phyloP scores from a whole-genome alignment of 2,888 invertebrate genomes.

The Meteorus cinctellus region DNA sequence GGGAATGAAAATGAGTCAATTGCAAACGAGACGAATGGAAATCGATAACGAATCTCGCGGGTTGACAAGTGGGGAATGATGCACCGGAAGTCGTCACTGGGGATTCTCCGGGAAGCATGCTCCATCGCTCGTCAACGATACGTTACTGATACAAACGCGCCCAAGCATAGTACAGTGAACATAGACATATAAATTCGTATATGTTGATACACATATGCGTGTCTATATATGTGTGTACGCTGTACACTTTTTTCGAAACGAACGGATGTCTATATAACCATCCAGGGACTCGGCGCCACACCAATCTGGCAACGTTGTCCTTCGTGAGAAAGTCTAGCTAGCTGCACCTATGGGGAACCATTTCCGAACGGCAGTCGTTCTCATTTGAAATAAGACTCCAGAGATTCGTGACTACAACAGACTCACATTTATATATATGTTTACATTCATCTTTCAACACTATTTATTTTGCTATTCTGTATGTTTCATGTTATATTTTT shows the following conservation, averaged over 20 bases:
- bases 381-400: conserved; percentile 28
- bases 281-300: conserved; percentile 19
- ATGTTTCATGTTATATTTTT: not conserved
- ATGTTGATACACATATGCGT: conserved; percentile 2
- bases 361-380: conserved; percentile 34
- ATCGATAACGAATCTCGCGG: conserved; percentile 39
- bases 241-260: conserved; percentile 25
- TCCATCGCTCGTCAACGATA: conserved; percentile 36
- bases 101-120: conserved; percentile 39
- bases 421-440: not conserved
- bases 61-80: conserved; percentile 27
- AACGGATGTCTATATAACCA: conserved; percentile 29
- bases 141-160: conserved; percentile 35
- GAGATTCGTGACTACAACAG: conserved; percentile 9
- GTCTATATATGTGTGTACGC: not conserved
- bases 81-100: conserved; percentile 39
- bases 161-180: not conserved
- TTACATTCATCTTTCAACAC: not conserved
- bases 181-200: not conserved
- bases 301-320: conserved; percentile 33
- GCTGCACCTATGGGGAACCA: conserved; percentile 28
- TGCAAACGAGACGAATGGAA: conserved; percentile 17
- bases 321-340: conserved; percentile 18
- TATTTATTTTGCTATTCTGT: not conserved
- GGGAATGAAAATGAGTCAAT: conserved; percentile 19